Evolutionary conservation across 2,888 invertebrate genomes (phyloP), one percentile per base, ranked within the genome.

Genomic region (Dolomedes plantarius): DNA sequence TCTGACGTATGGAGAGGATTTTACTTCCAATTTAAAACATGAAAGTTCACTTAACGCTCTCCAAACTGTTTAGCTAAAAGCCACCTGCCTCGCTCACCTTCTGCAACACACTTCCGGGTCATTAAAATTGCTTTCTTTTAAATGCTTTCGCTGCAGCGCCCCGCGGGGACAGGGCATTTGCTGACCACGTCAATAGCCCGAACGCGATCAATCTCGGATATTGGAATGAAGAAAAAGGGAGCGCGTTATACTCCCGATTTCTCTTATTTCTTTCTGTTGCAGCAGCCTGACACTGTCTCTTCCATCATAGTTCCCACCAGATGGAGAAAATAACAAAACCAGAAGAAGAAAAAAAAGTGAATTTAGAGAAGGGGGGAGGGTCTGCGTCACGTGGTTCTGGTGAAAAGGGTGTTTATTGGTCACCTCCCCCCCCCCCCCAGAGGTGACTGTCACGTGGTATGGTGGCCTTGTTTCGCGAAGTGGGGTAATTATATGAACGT

Each of bases 401-500:
- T 0, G 39, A 39, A 85, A 76, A 85, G 77, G 72, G 72, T 73
- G 73, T 77, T 77, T 72, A 23, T 23, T 76, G 39, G 65, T 62
- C 69, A 67, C 72, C 72, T n/a, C n/a, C n/a, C n/a, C 77, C 71
- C 39, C n/a, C n/a, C n/a, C 77, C 71, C 39, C 50, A 73, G 77
- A 39, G 31, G 32, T 56, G 46, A n/a, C 23, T 65, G 56, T 67
- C 77, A 85, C 72, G 77, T 73, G 76, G 29, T 64, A 31, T 27
- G 6, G 23, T 73, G 83, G 65, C 77, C 83, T 73, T 85, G 77
- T 85, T 85, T 32, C 13, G 11, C 29, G 41, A 77, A 77, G 73
- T 77, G 71, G 83, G 77, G 67, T 77, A 85, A 85, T 77, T 72
- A 67, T 73, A 67, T 68, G 68, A 73, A 67, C 27, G 56, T 82